Base-by-base conservation (phyloP, 1,140 invertebrate species). In the Psilanteris sp. region DNA sequence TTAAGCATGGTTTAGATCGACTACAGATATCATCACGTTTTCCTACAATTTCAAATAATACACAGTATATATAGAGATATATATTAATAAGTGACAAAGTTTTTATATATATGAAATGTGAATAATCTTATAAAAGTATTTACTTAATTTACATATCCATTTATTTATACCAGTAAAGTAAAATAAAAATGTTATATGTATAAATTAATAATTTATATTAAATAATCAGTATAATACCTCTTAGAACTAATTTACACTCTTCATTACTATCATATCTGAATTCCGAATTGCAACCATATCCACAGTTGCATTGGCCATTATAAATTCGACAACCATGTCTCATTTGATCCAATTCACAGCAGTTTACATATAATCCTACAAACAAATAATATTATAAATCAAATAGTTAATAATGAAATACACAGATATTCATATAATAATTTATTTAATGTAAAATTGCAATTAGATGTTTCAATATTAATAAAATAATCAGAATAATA, bases 11-110 rank as follows among this genome's bases (percentile, higher is more conserved):
- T 36, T 89, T 89, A 5, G 74, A 50, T 39, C 85, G 83, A 46
- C 81, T 87, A 73, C 93, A 94, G 14, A 91, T 89, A 78, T 94
- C 92, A 4, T 85, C 87, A 57, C 87, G 89, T 70, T 89, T 87
- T 61, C 92, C 92, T 93, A 75, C 20, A 34, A 7, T 4, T 13
- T 7, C 5, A 32, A 2, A 13, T 32, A 3, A 32, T 11, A 11
- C 2, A 32, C 4, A 11, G 2, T 2, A 32, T 11, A 11, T 13
- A 7, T 32, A 32, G 29, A 11, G 39, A 16, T 27, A 8, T 16
- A 31, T 7, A 10, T 50, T 39, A 26, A 64, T 7, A n/a, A n/a
- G n/a, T n/a, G n/a, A n/a, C n/a, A n/a, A n/a, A n/a, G n/a, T n/a
- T n/a, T n/a, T n/a, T n/a, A n/a, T n/a, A n/a, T n/a, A n/a, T n/a